Conservation (phyloP, 1,140 invertebrate genomes). For the Drosophila carrolli region DNA sequence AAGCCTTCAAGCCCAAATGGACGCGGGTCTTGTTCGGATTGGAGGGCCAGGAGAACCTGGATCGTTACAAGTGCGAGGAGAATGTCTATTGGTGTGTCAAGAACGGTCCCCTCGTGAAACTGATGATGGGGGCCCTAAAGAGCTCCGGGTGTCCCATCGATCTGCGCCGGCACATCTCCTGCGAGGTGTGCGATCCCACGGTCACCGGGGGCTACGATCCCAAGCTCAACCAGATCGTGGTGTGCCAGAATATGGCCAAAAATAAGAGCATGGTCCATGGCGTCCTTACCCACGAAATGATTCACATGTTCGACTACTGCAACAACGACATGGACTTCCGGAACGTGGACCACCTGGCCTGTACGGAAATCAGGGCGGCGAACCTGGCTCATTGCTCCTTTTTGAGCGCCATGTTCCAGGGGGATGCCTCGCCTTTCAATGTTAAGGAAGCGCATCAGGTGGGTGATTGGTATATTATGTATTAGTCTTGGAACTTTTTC, state of each 20-base stretch:
- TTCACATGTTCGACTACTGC: conserved; percentile 99
- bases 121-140: conserved; percentile 94
- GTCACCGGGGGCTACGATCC: conserved; percentile 97
- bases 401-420: conserved; percentile 90
- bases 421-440: conserved; percentile 90
- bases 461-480: neutral
- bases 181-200: conserved; percentile 93
- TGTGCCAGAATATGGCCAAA: conserved; percentile 94
- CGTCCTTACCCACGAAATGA: conserved; percentile 95
- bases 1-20: conserved; percentile 86
- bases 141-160: conserved; percentile 93
- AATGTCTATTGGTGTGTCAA: conserved; percentile 90
- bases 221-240: conserved; percentile 89
- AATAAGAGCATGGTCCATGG: conserved; percentile 89
- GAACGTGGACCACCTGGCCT: conserved; percentile 96
- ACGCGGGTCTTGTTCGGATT: conserved; percentile 86
- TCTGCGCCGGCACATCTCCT: conserved; percentile 94
- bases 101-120: conserved; percentile 92
- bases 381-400: conserved; percentile 97
- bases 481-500: no score
- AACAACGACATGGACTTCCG: conserved; percentile 94
- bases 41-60: conserved; percentile 88
- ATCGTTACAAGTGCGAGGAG: conserved; percentile 92
- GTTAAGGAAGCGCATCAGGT: conserved; percentile 91
- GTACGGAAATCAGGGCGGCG: conserved; percentile 96